Evolutionary conservation across 1,140 invertebrate species (phyloP), one percentile per base, ranked within the genome.

Genomic region (Ectropis grisescens): DNA sequence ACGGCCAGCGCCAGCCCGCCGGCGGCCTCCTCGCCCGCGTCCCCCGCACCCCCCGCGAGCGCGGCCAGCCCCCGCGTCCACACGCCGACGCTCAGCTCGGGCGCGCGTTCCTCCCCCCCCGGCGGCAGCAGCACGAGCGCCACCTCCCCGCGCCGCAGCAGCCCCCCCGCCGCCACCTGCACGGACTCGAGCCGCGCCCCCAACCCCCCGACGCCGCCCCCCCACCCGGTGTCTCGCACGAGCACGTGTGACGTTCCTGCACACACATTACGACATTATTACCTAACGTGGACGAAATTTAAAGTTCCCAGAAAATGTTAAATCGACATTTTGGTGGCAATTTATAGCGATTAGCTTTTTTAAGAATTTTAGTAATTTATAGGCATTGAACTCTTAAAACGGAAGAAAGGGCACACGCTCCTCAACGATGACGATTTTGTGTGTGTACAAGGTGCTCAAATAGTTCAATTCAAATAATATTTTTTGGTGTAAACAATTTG

Each of bases 51-150:
- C 22, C 54, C 59, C 14, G 54, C 44, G 11, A 67, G 29, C 8
- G 57, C 41, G 15, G 60, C 57, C 24, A 67, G 39, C 0, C 66
- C 66, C 19, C 51, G 50, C 22, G 60, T 51, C 54, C 55, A 59
- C 25, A 70, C 26, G 36, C 66, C 67, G 13, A 64, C 58, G 55
- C 57, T 33, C 14, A 24, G 12, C 4, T n/a, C n/a, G n/a, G n/a
- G n/a, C n/a, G n/a, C n/a, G n/a, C n/a, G n/a, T n/a, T 29, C 10
- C 19, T 22, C 19, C 4, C 19, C 19, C 19, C 19, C 19, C 19
- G 4, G 4, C 19, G 4, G 28, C 10, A 27, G 23, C 11, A 23
- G 23, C 2, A n/a, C 29, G 14, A 61, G 47, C 12, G 24, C 28
- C 27, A 52, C 56, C 11, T 36, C 23, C 11, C 40, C 47, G 29